Evolutionary conservation across 1,140 invertebrate species (phyloP).

Genomic region (Condylostylus longicornis): DNA sequence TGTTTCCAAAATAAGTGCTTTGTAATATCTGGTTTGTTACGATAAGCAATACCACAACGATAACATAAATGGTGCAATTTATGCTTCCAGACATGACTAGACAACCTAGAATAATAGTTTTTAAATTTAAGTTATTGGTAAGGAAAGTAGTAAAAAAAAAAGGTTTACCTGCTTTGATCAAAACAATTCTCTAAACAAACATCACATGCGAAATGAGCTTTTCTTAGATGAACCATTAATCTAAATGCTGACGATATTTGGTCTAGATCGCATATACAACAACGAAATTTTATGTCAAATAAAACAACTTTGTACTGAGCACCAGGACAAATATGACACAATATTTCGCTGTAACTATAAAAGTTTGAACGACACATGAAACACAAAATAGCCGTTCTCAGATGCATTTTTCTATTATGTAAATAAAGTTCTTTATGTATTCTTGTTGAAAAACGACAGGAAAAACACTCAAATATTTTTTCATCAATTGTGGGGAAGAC

Average conservation of each 20-base stretch:
- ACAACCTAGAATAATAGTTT: constrained; percentile 42
- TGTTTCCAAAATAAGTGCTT: constrained; percentile 84
- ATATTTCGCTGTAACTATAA: constrained; percentile 67
- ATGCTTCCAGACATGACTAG: constrained; percentile 77
- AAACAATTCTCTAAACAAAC: constrained; percentile 65
- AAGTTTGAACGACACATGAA: constrained; percentile 74
- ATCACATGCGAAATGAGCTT: constrained; percentile 67
- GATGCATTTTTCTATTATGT: constrained; percentile 70
- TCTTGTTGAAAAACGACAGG: constrained; percentile 57
- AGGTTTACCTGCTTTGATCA: constrained; percentile 38
- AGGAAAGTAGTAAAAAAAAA: not conserved
- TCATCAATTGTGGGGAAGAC: constrained; percentile 21
- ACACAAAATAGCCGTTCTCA: constrained; percentile 61
- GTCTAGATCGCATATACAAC: constrained; percentile 56
- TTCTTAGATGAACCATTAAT: constrained; percentile 70
- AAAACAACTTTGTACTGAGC: constrained; percentile 43
- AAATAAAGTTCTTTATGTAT: constrained; percentile 68
- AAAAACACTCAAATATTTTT: constrained; percentile 65
- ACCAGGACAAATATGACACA: constrained; percentile 71
- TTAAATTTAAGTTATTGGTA: too few species aligned
- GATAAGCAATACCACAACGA: constrained; percentile 66
- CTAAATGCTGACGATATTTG: constrained; percentile 67
- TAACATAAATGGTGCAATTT: constrained; percentile 73
- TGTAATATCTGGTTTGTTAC: constrained; percentile 71
- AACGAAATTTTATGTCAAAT: constrained; percentile 42